Base-by-base conservation (phyloP, 2,797 vertebrate genomes). In the Heterohyrax brucei region DNA sequence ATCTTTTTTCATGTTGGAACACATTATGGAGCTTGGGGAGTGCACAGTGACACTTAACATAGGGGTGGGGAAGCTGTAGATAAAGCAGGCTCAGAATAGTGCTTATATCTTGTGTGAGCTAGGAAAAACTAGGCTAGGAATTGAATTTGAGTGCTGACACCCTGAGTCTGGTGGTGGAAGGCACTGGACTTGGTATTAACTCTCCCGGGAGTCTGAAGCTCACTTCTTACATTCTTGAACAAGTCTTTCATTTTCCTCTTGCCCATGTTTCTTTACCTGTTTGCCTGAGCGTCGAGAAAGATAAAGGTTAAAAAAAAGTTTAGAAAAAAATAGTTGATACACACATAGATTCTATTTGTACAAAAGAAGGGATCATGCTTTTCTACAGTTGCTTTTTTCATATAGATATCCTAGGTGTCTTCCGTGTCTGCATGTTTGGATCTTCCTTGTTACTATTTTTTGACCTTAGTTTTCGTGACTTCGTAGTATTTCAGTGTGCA, bases 1-100 rank as follows among this genome's bases (percentile, higher is more conserved):
- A 30, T 59, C 5, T 79, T 80, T 87, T 81, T 96, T 83, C 76
- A 75, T 7, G 4, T 62, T 84, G 30, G 70, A 89, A 24, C 39
- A 6, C 70, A 39, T 77, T 95, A 77, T 62, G 46, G 59, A 79
- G 8, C 68, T 94, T 70, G 44, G 33, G 59, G 62, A 87, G 39
- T 62, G 61, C 46, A n/a, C 30, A 21, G 4, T 59, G 62, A 90
- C 56, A 46, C 72, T 92, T 89, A 87, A 39, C 5, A 4, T 12
- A 64, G 2, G 21, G 16, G 7, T 61, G 16, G 84, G 73, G 30
- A 62, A 78, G 12, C 39, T 81, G 12, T 10, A 66, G 33, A 3
- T 79, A 62, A 76, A 80, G 56, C 66, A 68, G 33, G 6, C 28
- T n/a, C 30, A 33, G 59, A 73, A 10, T 13, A 39, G 39, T 75